Evolutionary conservation across 2,888 invertebrate genomes (phyloP).

Genomic region (Tachina fera): DNA sequence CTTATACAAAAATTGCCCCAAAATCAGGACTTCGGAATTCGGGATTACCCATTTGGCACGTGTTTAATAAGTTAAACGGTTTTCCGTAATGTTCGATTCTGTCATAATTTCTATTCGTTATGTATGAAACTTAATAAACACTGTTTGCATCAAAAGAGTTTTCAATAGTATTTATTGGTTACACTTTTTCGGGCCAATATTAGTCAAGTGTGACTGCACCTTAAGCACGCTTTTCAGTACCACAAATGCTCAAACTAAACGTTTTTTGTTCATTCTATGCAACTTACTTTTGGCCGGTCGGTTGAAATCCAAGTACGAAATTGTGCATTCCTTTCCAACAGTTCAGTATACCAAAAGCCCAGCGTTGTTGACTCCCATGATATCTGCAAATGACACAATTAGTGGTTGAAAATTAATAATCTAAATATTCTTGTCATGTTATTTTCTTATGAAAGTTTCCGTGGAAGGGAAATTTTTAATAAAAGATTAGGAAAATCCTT

Average conservation of each 20-base stretch:
- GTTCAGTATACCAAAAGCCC: slow-evolving; percentile 99
- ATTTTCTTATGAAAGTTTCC: background rate
- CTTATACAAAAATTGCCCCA: no score
- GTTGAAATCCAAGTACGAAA: slow-evolving; percentile 92
- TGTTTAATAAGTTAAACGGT: no score
- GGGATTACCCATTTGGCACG: no score
- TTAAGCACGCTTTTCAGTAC: background rate
- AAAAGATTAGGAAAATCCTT: background rate
- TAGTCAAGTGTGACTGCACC: no score
- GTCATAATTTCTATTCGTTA: no score
- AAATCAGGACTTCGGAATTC: no score
- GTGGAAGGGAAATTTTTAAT: background rate
- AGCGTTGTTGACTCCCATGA: slow-evolving; percentile 99
- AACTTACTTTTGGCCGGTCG: slow-evolving; percentile 88
- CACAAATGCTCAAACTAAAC: background rate
- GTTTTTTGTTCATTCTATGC: background rate
- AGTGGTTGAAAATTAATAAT: slow-evolving; percentile 28
- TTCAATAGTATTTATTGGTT: no score
- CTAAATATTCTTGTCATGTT: slow-evolving; percentile 15
- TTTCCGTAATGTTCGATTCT: no score
- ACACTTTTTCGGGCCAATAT: no score
- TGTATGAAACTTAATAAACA: no score
- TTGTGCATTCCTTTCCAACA: slow-evolving; percentile 95
- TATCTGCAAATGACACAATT: slow-evolving; percentile 85
- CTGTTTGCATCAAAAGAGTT: no score